These are phyloP conservation scores for Rhynchophorus ferrugineus DNA, from an alignment of 1,140 invertebrate genomes.

Conservation along the genomic window DNA sequence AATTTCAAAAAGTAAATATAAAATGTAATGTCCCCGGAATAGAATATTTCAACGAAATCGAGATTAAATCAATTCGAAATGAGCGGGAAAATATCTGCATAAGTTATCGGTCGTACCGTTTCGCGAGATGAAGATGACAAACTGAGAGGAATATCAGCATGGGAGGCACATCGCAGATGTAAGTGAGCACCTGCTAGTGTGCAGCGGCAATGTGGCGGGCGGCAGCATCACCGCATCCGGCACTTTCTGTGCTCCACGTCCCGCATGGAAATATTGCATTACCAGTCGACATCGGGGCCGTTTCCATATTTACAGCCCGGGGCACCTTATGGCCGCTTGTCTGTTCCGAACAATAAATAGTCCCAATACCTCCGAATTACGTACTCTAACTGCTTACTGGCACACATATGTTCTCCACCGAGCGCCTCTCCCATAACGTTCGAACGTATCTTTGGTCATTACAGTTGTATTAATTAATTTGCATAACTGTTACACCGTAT, in stretches of 20 bases:
- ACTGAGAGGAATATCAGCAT: neutral
- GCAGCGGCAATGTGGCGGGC: neutral
- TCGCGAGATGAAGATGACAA: no score
- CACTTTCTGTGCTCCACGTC: neutral
- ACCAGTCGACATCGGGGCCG: neutral
- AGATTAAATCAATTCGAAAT: no score
- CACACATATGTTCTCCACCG: no score
- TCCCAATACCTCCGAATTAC: neutral
- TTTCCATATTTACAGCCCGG: neutral
- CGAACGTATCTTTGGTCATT: no score
- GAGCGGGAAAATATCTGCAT: no score
- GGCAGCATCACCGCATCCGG: neutral
- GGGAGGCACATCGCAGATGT: neutral
- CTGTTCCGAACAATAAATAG: neutral
- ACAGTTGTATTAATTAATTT: no score
- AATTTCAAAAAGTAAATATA: no score
- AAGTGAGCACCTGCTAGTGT: neutral
- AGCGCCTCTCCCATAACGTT: no score
- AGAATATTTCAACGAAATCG: no score
- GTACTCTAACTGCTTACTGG: neutral
- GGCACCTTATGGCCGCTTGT: neutral
- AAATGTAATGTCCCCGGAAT: no score
- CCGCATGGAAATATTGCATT: neutral
- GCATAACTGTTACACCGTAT: no score
- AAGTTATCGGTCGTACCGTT: no score